Evolutionary conservation across 2,888 invertebrate species (phyloP), one percentile per base, ranked within the genome.

Genomic region (Parnassius orleans): DNA sequence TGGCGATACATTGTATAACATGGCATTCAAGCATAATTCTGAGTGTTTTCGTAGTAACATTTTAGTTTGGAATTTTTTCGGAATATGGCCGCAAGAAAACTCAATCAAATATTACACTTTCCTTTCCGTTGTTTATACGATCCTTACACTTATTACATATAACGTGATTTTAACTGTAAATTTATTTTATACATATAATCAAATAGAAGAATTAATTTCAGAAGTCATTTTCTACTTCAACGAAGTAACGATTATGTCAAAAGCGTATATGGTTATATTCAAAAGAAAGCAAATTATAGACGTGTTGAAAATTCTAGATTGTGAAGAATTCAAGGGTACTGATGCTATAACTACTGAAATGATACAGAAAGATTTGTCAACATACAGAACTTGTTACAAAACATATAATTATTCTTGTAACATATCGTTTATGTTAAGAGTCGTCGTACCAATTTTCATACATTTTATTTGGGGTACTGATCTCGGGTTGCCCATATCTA

Each of bases 401-500:
- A 9, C 15, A 9, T 41, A 48, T 47, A 33, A n/a, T 0, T 33
- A 33, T 47, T 46, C 47, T 14, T 46, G 59, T 41, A 41, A 53
- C 2, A 14, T 53, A 2, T 33, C 56, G 9, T 57, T 48, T 41
- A 7, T 19, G 3, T 10, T 19, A 14, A 11, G 24, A 55, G 47
- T 24, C 1, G 24, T n/a, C 1, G 11, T 77, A 9, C 83, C 86
- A 2, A 61, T 84, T 64, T 42, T 83, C 5, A 19, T 71, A 2
- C 66, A 79, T 69, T 69, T 80, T 0, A 64, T 85, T 60, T 74
- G 76, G 43, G 70, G 72, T 15, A 73, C 73, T 2, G 66, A 73
- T 11, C 56, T 80, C 19, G 76, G 80, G 54, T 72, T 89, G 58
- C 88, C 89, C 2, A 73, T 89, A 66, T 86, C 83, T 67, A 79